A percentile compares a stretch with the other conserved stretches of the same genome.
Conservation (phyloP, 2,113 vertebrate genomes). For the Charina bottae region DNA sequence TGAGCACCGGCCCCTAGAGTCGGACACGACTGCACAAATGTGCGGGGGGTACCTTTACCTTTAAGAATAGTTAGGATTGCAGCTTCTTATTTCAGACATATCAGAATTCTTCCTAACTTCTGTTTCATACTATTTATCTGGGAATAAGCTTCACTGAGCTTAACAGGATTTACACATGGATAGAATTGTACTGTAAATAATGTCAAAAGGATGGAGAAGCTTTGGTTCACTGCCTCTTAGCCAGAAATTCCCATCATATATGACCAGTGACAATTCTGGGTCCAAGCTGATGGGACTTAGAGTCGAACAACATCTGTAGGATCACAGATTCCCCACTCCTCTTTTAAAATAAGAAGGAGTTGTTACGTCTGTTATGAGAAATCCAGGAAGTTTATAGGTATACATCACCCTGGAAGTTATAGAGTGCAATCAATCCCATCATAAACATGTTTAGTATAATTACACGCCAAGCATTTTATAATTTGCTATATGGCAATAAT, state of each 20-base stretch:
- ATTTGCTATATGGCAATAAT: background rate
- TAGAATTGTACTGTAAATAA: background rate
- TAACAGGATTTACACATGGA: background rate
- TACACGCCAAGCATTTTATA: conserved; percentile 17
- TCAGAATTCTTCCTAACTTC: too few relatives aligned
- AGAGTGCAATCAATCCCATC: background rate
- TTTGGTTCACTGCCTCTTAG: background rate
- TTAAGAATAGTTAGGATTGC: background rate
- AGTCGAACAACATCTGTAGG: background rate
- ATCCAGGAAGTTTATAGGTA: background rate
- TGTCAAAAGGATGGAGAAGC: background rate
- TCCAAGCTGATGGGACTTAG: background rate
- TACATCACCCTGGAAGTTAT: background rate
- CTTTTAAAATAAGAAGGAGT: conserved; percentile 37
- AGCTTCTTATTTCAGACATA: background rate
- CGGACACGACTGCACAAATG: too few relatives aligned
- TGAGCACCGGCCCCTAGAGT: too few relatives aligned
- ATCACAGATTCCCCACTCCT: background rate
- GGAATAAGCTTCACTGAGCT: background rate
- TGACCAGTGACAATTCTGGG: background rate
- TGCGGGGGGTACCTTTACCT: too few relatives aligned
- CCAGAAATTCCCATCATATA: background rate
- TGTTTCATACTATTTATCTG: background rate
- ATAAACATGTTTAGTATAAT: conserved; percentile 36
- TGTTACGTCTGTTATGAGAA: conserved; percentile 2